A percentile compares a stretch with the other conserved stretches of the same genome.
Conservation (phyloP, 2,113 vertebrate species). For the Pituophis catenifer region DNA sequence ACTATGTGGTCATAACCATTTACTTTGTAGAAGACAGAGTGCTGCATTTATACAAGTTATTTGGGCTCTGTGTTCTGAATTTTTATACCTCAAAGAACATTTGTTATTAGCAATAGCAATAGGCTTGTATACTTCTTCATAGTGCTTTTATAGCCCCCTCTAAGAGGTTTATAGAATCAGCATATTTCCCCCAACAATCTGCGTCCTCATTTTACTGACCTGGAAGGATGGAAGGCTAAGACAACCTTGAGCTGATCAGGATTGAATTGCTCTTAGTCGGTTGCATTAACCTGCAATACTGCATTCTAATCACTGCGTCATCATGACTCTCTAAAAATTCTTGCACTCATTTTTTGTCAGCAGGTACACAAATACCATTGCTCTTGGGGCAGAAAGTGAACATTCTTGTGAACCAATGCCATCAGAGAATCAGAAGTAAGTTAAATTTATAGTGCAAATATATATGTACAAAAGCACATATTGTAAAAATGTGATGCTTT, state of each 20-base stretch:
- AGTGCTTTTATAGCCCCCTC: not conserved
- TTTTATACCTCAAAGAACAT: not conserved
- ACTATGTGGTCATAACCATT: not conserved
- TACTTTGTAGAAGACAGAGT: not conserved
- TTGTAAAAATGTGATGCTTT: not conserved
- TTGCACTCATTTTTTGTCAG: conserved; percentile 16
- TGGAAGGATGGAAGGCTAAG: not conserved
- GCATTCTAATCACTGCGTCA: not conserved
- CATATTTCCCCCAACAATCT: not conserved
- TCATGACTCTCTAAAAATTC: not conserved
- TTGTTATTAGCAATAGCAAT: not conserved
- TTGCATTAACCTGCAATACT: not conserved
- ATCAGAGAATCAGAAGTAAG: conserved; percentile 71
- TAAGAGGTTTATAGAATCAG: not conserved
- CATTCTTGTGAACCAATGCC: conserved; percentile 52
- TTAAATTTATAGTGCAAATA: not conserved
- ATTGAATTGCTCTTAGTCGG: not conserved
- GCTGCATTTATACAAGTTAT: conserved; percentile 1
- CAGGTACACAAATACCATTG: conserved; percentile 50
- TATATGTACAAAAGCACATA: not conserved
- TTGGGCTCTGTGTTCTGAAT: not conserved
- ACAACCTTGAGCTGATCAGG: not conserved
- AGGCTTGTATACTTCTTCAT: not conserved
- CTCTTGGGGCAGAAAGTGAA: conserved; percentile 52
- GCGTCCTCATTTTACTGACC: not conserved